Evolutionary conservation across 2,113 vertebrate species (phyloP), one percentile per base, ranked within the genome.

Genomic region (Tyrannus savana): DNA sequence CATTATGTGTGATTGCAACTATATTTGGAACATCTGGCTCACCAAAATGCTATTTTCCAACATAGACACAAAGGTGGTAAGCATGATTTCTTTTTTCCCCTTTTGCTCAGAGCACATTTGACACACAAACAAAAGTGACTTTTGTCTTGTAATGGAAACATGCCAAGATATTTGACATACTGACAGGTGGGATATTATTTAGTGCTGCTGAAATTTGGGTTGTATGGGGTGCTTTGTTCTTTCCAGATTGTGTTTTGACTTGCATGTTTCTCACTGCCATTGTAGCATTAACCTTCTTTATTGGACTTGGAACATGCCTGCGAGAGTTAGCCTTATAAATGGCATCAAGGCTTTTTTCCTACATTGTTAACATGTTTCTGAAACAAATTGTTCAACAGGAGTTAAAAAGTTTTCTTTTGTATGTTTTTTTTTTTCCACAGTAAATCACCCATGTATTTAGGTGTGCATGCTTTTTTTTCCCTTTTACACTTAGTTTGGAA

Each of bases 201-300:
- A 97, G 96, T 96, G 95, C 96, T 93, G 94, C 97, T 95, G 90
- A 98, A 98, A 96, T 96, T 94, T 89, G 92, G 93, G 93, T 91
- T 98, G 94, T 98, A 94, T 96, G 60, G 91, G 79, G 73, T 87
- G 92, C 98, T 98, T 98, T 98, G 98, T 98, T 98, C 98, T 74
- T 91, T 90, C 74, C 97, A 96, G 93, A 97, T 96, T 98, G 97
- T 98, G 97, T 98, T 99, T 98, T 98, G 98, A 98, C 98, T 97
- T 97, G 96, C 92, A 86, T 97, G 97, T 98, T 97, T 98, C 97
- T 98, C 98, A 97, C 97, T 98, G 96, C 97, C 93, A 96, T 97
- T 97, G 97, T 98, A 98, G 93, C 97, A 87, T 97, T 96, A 69
- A 94, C 96, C 93, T 97, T 97, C 96, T 97, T 97, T 97, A 98